phyloP scores from a whole-genome alignment of 2,888 invertebrate genomes.

The Clepsis dumicolana region DNA sequence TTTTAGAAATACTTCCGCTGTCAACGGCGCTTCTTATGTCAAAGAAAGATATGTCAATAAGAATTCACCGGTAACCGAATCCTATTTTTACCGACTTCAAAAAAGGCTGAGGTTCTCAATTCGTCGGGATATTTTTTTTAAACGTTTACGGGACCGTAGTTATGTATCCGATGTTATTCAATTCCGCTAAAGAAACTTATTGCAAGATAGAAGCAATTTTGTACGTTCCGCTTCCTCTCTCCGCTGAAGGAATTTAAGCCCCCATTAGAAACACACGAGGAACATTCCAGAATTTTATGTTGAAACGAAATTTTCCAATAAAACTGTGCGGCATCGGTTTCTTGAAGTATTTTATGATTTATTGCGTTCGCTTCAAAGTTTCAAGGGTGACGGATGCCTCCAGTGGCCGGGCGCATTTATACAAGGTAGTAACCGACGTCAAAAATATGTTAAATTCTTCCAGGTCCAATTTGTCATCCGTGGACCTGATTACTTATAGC shows the following conservation, averaged over 20 bases:
- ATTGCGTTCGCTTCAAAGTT: conserved; percentile 51
- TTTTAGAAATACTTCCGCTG: no score
- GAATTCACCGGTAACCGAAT: no score
- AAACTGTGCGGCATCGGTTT: conserved; percentile 46
- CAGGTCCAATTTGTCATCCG: conserved; percentile 25
- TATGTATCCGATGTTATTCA: background rate
- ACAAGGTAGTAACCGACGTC: conserved; percentile 30
- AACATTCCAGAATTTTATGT: conserved; percentile 45
- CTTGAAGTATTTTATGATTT: conserved; percentile 51
- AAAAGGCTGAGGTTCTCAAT: no score
- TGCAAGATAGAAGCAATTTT: conserved; percentile 17
- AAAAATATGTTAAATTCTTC: conserved; percentile 23
- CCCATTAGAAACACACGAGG: conserved; percentile 47
- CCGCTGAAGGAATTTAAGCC: conserved; percentile 40
- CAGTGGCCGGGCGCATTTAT: background rate
- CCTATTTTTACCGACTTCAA: no score
- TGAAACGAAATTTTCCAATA: conserved; percentile 47
- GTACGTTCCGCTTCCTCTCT: conserved; percentile 2
- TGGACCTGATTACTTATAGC: conserved; percentile 13
- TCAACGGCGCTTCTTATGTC: no score
- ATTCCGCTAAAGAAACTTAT: conserved; percentile 1
- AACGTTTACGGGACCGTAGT: background rate
- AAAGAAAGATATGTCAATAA: no score
- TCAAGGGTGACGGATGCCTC: conserved; percentile 48
- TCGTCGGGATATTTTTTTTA: no score